Conservation (phyloP, 2,797 vertebrate species). For the Parauchenoglanis punctatus region DNA sequence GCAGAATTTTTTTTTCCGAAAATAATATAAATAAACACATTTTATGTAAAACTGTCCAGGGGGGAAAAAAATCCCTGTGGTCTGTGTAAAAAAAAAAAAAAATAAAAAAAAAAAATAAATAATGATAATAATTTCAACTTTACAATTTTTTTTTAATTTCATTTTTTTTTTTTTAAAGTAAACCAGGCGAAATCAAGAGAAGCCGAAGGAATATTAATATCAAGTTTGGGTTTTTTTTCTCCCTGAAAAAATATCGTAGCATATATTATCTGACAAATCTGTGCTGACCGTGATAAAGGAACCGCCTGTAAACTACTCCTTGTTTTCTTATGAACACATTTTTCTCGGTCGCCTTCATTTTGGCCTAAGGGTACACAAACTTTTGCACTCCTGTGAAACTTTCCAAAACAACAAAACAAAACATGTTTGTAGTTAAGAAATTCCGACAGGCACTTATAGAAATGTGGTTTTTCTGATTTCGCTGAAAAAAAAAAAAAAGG, state of each 20-base stretch:
- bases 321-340: not conserved
- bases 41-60: not conserved
- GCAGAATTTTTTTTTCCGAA: too few relatives aligned
- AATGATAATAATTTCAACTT: too few relatives aligned
- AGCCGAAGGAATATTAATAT: not conserved
- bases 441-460: not conserved
- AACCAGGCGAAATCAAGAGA: not conserved
- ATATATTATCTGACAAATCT: not conserved
- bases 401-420: not conserved
- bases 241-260: not conserved
- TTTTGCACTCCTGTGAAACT: not conserved
- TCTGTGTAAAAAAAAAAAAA: not conserved
- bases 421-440: not conserved
- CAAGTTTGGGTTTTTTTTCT: not conserved
- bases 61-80: not conserved
- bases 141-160: not conserved
- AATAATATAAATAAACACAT: not conserved
- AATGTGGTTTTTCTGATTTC: not conserved
- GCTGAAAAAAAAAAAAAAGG: not conserved
- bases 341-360: not conserved
- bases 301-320: too few relatives aligned
- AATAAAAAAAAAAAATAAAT: too few relatives aligned
- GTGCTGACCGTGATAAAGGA: not conserved
- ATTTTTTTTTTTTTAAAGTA: not conserved
- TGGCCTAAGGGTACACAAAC: not conserved